phyloP scores from a whole-genome alignment of 2,888 invertebrate species.

The Limnephilus marmoratus region DNA sequence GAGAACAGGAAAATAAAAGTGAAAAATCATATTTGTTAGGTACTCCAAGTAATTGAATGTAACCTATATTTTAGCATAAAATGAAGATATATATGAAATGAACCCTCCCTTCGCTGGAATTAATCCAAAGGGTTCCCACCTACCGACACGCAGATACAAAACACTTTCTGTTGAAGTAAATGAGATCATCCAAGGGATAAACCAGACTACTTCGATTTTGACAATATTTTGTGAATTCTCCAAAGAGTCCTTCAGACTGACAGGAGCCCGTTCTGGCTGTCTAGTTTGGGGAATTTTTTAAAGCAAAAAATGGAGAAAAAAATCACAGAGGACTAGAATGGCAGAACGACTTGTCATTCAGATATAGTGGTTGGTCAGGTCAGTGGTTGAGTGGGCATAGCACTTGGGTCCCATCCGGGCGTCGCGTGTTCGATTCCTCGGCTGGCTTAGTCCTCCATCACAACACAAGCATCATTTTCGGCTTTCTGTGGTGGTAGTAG shows the following conservation, averaged over 20 bases:
- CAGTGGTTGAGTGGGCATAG: no score
- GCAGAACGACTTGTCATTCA: no score
- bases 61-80: neutral
- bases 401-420: no score
- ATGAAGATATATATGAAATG: neutral
- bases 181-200: neutral
- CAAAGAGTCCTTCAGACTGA: neutral
- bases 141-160: neutral
- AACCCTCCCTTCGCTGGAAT: neutral
- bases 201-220: neutral
- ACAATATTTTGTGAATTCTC: neutral
- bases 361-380: no score
- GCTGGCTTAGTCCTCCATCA: no score
- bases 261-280: no score
- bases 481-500: no score
- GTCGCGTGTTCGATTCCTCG: no score
- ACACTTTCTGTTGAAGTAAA: neutral
- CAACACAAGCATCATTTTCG: no score
- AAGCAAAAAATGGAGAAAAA: no score
- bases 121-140: neutral
- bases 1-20: neutral
- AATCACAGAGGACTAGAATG: no score
- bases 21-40: neutral
- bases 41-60: neutral
- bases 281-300: no score